phyloP scores from a whole-genome alignment of 2,888 invertebrate genomes.

The Lathronympha strigana region DNA sequence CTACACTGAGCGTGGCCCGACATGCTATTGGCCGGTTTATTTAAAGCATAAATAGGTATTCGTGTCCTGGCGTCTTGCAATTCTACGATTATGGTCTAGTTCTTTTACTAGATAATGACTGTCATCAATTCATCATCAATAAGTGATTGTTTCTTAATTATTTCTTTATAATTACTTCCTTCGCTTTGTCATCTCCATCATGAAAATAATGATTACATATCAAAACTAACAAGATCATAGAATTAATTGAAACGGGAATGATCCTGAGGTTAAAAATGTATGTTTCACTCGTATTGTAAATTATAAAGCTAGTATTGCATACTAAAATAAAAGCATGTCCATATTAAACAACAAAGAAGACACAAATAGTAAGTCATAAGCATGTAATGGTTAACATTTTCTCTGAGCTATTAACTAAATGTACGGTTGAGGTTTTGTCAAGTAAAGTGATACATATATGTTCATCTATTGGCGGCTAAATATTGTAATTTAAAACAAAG shows the following conservation, averaged over 20 bases:
- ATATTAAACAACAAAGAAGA: slow-evolving; percentile 32
- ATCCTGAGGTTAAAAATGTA: too few relatives aligned
- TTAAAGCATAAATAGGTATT: too few relatives aligned
- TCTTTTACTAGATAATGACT: too few relatives aligned
- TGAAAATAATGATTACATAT: too few relatives aligned
- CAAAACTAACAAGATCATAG: too few relatives aligned
- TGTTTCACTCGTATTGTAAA: too few relatives aligned
- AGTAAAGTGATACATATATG: slow-evolving; percentile 12
- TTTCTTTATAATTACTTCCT: not conserved
- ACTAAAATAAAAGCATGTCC: slow-evolving; percentile 16
- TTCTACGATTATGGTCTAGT: too few relatives aligned
- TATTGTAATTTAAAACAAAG: slow-evolving; percentile 40
- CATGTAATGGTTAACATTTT: slow-evolving; percentile 29
- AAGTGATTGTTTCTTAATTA: not conserved
- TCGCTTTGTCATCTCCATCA: not conserved
- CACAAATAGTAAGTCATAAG: slow-evolving; percentile 24
- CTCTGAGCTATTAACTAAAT: slow-evolving; percentile 28
- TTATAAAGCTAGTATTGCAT: slow-evolving; percentile 13
- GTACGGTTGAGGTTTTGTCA: slow-evolving; percentile 25
- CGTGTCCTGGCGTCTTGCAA: too few relatives aligned
- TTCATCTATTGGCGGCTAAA: slow-evolving; percentile 32
- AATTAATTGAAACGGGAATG: too few relatives aligned
- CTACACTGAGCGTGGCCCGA: too few relatives aligned
- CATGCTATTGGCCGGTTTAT: too few relatives aligned
- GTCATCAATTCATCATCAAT: too few relatives aligned